phyloP scores from a whole-genome alignment of 2,113 vertebrate species.

The Oceanites oceanicus region DNA sequence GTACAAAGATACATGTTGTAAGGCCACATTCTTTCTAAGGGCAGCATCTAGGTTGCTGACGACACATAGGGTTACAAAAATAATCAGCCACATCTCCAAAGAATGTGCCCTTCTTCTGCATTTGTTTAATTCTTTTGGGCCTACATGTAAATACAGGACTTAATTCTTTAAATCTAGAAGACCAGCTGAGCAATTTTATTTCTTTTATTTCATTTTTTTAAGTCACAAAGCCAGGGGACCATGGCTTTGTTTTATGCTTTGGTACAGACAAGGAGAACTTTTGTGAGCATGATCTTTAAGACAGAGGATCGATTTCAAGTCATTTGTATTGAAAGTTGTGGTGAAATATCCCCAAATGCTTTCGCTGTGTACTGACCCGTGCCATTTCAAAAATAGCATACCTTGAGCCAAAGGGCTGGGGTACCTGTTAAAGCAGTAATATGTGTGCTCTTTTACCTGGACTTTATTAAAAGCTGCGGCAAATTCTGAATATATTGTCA shows the following conservation, averaged over 20 bases:
- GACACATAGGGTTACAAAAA: background rate
- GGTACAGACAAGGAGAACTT: background rate
- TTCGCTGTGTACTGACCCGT: background rate
- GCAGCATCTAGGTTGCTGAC: background rate
- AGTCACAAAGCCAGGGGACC: background rate
- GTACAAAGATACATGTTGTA: background rate
- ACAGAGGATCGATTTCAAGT: background rate
- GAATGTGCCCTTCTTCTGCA: background rate
- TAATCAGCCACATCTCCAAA: background rate
- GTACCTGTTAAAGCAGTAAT: background rate
- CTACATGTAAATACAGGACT: background rate
- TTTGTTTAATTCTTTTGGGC: background rate
- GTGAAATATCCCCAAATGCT: background rate
- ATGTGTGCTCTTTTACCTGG: background rate
- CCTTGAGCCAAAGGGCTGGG: background rate
- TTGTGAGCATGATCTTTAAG: background rate
- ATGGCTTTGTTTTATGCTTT: background rate
- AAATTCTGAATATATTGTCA: background rate
- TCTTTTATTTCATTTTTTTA: background rate
- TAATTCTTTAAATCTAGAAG: background rate
- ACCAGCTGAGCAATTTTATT: background rate
- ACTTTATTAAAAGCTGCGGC: background rate
- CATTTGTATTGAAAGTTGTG: background rate
- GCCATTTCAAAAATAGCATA: background rate
- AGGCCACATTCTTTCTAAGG: slow-evolving; percentile 34